These are phyloP conservation scores for Drosophila orosa DNA, from an alignment of 1,140 invertebrate species.

Conservation along the genomic window DNA sequence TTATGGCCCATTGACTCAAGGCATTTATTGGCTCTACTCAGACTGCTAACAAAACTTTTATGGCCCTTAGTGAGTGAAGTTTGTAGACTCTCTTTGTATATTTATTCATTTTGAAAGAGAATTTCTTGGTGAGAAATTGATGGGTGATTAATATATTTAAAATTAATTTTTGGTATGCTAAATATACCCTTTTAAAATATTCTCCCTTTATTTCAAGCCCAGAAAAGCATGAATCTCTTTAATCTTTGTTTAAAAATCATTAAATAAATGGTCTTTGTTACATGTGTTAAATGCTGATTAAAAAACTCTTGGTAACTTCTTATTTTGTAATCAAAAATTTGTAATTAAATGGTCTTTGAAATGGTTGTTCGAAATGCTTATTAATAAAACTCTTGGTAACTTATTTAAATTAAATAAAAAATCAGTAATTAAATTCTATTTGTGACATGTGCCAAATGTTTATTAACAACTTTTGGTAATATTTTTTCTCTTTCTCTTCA, in stretches of 20 bases:
- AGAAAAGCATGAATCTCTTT: not conserved
- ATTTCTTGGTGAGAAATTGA: not conserved
- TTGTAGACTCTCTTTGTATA: not conserved
- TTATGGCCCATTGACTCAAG: constrained; percentile 28
- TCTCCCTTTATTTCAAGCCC: not conserved
- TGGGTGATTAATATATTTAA: not conserved
- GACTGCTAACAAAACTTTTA: constrained; percentile 13
- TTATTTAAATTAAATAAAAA: too few relatives aligned
- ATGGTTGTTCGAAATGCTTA: too few relatives aligned
- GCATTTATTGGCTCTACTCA: constrained; percentile 15
- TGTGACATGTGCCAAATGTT: too few relatives aligned
- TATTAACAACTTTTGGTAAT: too few relatives aligned
- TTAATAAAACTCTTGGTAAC: too few relatives aligned
- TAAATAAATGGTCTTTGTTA: not conserved
- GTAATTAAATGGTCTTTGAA: too few relatives aligned
- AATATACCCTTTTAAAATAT: too few relatives aligned
- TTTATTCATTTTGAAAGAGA: not conserved
- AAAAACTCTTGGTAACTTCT: not conserved
- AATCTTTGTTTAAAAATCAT: not conserved
- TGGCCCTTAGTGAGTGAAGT: not conserved
- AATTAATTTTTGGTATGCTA: not conserved
- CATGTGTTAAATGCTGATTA: not conserved
- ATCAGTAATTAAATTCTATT: too few relatives aligned
- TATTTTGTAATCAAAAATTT: too few relatives aligned
- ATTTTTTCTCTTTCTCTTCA: not conserved